phyloP scores from a whole-genome alignment of 1,140 invertebrate species.

The Triops cancriformis region DNA sequence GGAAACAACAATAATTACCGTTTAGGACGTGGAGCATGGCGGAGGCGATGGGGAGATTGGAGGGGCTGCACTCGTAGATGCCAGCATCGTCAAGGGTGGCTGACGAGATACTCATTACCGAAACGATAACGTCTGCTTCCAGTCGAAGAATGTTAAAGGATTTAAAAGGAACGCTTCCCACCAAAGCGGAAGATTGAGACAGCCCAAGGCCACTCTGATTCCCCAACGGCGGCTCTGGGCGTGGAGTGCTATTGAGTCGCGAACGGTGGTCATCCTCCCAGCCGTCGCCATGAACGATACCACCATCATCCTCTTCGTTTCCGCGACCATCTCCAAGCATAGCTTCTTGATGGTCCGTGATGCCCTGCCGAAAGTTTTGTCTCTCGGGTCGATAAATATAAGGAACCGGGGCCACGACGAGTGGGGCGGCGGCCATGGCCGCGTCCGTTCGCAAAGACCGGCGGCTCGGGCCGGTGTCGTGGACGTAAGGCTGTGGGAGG shows the following conservation, averaged over 20 bases:
- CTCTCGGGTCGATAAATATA: neutral
- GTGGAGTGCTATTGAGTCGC: neutral
- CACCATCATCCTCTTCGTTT: slow-evolving; percentile 12
- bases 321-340: neutral
- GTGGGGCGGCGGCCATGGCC: neutral
- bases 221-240: neutral
- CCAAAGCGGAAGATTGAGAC: neutral
- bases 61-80: slow-evolving; percentile 21
- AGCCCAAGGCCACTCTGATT: neutral
- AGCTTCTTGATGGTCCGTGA: neutral
- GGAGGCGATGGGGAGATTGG: slow-evolving; percentile 22
- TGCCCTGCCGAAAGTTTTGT: neutral
- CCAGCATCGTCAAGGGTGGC: slow-evolving; percentile 16
- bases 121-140: slow-evolving; percentile 18
- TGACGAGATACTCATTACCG: slow-evolving; percentile 18
- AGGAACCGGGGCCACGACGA: neutral
- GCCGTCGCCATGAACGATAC: neutral
- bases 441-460: neutral
- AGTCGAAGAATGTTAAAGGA: slow-evolving; percentile 17
- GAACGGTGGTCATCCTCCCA: neutral
- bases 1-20: slow-evolving; percentile 21
- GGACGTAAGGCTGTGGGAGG: neutral
- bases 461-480: neutral
- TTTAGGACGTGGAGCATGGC: slow-evolving; percentile 27
- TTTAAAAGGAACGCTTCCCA: slow-evolving; percentile 11